phyloP scores from a whole-genome alignment of 2,113 vertebrate genomes.

The Natator depressus region DNA sequence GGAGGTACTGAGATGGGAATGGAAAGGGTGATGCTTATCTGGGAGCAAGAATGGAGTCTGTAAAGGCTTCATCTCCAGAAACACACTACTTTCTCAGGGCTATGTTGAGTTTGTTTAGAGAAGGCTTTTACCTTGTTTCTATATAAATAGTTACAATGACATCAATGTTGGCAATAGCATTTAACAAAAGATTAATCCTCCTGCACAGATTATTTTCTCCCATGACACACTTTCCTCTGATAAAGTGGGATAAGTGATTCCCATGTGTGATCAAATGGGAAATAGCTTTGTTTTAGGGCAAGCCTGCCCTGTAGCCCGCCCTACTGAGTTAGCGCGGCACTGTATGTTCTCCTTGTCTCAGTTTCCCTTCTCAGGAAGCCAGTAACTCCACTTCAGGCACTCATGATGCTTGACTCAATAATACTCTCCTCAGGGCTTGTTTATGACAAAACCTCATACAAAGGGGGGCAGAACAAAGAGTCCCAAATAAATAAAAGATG shows the following conservation, averaged over 20 bases:
- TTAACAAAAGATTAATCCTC: neutral
- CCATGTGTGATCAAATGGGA: neutral
- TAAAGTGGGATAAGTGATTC: neutral
- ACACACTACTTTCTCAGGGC: neutral
- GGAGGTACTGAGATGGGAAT: neutral
- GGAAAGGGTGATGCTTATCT: neutral
- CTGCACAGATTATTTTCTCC: neutral
- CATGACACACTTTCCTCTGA: neutral
- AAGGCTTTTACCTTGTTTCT: neutral
- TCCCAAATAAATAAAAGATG: neutral
- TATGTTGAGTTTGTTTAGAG: neutral
- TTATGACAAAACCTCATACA: neutral
- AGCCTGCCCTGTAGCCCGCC: neutral
- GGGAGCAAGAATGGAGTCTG: neutral
- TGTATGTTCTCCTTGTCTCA: neutral
- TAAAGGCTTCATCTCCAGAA: neutral
- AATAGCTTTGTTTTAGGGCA: neutral
- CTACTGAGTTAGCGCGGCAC: neutral
- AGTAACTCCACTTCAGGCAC: neutral
- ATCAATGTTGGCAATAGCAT: neutral
- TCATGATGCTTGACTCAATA: neutral
- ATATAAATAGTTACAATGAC: accelerated
- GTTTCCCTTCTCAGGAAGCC: neutral
- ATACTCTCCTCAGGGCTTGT: neutral
- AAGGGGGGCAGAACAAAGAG: neutral